These are phyloP conservation scores for Daktulosphaira vitifoliae DNA, from an alignment of 1,140 invertebrate genomes.

Conservation along the genomic window DNA sequence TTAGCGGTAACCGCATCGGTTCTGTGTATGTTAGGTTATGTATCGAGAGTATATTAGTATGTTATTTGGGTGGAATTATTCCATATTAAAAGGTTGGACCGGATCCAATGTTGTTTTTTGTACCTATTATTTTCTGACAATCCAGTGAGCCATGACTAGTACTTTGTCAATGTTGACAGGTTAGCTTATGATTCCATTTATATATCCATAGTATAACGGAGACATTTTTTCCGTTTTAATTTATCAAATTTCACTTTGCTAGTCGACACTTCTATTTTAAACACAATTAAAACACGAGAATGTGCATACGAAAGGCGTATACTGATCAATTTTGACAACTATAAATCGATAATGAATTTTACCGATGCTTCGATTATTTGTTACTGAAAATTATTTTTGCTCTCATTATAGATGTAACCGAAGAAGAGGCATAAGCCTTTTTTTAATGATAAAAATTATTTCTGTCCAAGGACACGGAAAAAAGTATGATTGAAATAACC, in stretches of 20 bases:
- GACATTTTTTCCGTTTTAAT: constrained; percentile 24
- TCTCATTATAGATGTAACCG: too few species aligned
- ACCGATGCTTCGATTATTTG: too few species aligned
- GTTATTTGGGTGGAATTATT: constrained; percentile 29
- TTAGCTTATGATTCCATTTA: constrained; percentile 28
- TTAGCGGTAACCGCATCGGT: background rate
- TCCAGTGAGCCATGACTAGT: constrained; percentile 27
- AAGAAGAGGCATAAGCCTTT: too few species aligned
- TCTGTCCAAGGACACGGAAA: too few species aligned
- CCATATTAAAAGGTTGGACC: constrained; percentile 33
- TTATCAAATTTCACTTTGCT: constrained; percentile 29
- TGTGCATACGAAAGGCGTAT: background rate
- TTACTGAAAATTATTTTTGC: too few species aligned
- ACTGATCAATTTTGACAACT: too few species aligned
- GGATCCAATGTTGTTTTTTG: constrained; percentile 33
- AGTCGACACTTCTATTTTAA: constrained; percentile 25
- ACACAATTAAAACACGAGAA: constrained; percentile 23
- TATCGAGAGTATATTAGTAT: constrained; percentile 18
- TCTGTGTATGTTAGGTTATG: too few species aligned
- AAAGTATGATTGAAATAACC: too few species aligned
- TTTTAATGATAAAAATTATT: too few species aligned
- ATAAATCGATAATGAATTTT: too few species aligned
- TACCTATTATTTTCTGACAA: constrained; percentile 25
- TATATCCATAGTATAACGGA: constrained; percentile 3
- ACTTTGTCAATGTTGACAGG: constrained; percentile 26